Base-by-base conservation (phyloP, 2,113 vertebrate genomes). In the Grammomys dolichurus region DNA sequence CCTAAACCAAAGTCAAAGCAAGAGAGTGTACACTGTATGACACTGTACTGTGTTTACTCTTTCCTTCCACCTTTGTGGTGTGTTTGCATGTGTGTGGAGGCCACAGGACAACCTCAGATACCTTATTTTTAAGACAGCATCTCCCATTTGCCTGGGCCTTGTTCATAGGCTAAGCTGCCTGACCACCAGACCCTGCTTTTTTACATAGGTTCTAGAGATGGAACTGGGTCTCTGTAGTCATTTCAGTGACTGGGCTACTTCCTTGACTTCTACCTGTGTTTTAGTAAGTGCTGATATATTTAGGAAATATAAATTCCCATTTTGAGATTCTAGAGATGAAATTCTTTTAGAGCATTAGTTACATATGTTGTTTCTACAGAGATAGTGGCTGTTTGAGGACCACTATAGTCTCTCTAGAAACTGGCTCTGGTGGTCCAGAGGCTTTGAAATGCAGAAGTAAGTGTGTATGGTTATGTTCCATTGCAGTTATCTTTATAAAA, bases 291-390 rank as follows among this genome's bases (percentile, higher is more conserved):
- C 40, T 73, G 26, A 36, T 87, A 26, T n/a, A 72, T 46, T 31
- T 85, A 48, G 13, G 78, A n/a, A 58, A 46, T 65, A 72, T 82
- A 58, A 87, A 76, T 82, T 58, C 63, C 24, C 9, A 72, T 65
- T 56, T 93, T 5, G 36, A 93, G 72, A 91, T 89, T 92, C 84
- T 77, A 69, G 5, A 56, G 40, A 40, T 77, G 46, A 90, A 76
- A 82, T 69, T 88, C 3, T 24, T 93, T 12, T 43, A 92, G 80
- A 95, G 63, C 8, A 14, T 67, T 26, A 20, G 24, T 87, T 82
- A 0, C 3, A 92, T 12, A 54, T 16, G 56, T 91, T 93, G 40
- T 86, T 43, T 91, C 0, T 93, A 48, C 16, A 75, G 77, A 72
- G 9, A 56, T 33, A 51, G 24, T 84, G 76, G 80, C 56, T 92